A percentile compares a stretch with the other conserved stretches of the same genome.
These are phyloP conservation scores for Dendroctonus valens DNA, from an alignment of 1,140 invertebrate genomes.

Conservation along the genomic window DNA sequence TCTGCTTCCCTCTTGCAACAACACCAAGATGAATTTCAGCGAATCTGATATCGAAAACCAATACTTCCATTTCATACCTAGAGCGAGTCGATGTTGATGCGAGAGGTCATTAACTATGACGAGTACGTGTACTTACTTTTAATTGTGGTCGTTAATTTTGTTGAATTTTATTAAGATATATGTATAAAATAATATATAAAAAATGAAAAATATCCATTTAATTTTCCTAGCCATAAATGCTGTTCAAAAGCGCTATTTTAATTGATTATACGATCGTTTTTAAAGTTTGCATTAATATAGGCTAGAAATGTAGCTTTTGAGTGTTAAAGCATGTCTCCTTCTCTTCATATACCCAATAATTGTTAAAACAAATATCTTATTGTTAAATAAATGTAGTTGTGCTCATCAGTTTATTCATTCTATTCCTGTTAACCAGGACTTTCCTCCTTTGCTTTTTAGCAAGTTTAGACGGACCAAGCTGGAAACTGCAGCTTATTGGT, in stretches of 20 bases:
- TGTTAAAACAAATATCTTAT: constrained; percentile 29
- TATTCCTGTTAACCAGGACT: not conserved
- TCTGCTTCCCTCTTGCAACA: no score
- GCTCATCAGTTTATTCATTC: constrained; percentile 11
- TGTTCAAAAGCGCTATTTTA: constrained; percentile 5
- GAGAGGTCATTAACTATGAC: no score
- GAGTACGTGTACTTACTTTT: no score
- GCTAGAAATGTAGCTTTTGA: constrained; percentile 27
- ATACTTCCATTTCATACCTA: no score
- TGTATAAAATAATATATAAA: constrained; percentile 3
- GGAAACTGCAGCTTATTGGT: no score
- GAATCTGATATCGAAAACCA: no score
- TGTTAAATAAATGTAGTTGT: constrained; percentile 35
- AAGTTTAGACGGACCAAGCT: no score
- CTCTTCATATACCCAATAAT: constrained; percentile 14
- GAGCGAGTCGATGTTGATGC: no score
- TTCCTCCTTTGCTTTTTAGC: no score
- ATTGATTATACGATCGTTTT: constrained; percentile 22
- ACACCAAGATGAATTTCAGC: no score
- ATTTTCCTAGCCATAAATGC: not conserved
- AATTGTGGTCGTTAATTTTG: not conserved
- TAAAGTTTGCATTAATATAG: constrained; percentile 17
- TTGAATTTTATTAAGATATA: not conserved
- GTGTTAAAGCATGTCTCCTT: constrained; percentile 27
- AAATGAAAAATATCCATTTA: not conserved